Evolutionary conservation across 1,140 invertebrate genomes (phyloP), one percentile per base, ranked within the genome.

Genomic region (Sitophilus oryzae): DNA sequence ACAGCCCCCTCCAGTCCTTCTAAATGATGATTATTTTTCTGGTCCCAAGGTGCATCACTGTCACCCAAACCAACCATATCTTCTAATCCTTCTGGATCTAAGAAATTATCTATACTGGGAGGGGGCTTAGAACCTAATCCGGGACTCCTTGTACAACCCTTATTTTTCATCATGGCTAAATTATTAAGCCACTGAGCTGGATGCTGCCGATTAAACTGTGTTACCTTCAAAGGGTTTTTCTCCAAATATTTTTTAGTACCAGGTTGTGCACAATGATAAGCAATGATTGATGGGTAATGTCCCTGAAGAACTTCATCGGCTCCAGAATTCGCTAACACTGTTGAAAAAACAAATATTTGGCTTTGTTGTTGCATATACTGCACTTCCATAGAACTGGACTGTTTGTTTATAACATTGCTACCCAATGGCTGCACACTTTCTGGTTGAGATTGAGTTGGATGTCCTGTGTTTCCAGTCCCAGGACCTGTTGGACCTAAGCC

Each of bases 271-370:
- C 90, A 93, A 72, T 97, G 94, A 75, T 89, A 98, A 2, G 90
- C 89, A 57, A 98, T 92, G 58, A 98, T 96, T 11, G 89, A 91
- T 63, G 87, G 83, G 72, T 84, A 94, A 59, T 93, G 86, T 11
- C 93, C 90, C 60, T 86, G 83, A 52, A 93, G 73, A 14, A 97
- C 93, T 4, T 89, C 82, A 64, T 97, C 93, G 1, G 94, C 93
- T 10, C 91, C 93, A 67, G 93, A 88, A 74, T 98, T 98, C 0
- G 94, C 95, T 69, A 96, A 72, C 59, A 83, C 76, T 0, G 95
- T 97, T 9, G 91, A 93, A 77, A 98, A 98, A 46, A 98, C 94
- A 82, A 96, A 98, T 67, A 98, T 93, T 74, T 97, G 93, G 77
- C 89, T 96, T 73, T 96, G 93, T 71, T 96, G 93, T 75, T 96